Conservation (phyloP, 2,113 vertebrate species). For the Columba janthina region DNA sequence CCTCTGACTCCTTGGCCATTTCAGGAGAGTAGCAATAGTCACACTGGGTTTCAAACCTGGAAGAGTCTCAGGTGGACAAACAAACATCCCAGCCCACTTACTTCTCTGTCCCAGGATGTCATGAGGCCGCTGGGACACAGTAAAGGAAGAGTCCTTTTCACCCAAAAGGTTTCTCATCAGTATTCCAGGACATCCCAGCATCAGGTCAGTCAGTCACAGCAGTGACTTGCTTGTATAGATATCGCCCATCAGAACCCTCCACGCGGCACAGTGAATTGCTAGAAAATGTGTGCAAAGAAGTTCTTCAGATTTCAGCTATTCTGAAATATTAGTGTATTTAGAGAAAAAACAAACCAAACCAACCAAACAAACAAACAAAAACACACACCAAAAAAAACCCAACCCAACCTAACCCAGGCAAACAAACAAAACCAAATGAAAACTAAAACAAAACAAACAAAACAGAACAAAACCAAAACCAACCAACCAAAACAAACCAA, state of each 20-base stretch:
- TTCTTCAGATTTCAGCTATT: not conserved
- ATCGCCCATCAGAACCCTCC: not conserved
- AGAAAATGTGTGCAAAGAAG: not conserved
- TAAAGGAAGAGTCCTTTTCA: not conserved
- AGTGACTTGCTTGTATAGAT: accelerated
- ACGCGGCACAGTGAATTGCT: not conserved
- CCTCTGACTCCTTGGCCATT: not conserved
- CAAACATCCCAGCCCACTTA: not conserved
- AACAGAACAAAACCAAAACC: too few species aligned
- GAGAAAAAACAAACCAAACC: not conserved
- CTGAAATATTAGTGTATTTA: not conserved
- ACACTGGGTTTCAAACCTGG: not conserved
- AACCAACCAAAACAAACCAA: too few species aligned
- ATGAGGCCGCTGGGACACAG: not conserved
- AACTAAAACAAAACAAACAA: too few species aligned
- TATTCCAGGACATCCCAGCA: not conserved
- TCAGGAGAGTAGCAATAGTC: not conserved
- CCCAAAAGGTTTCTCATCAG: not conserved
- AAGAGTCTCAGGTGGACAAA: not conserved
- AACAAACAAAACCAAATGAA: too few species aligned
- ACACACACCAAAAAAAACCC: too few species aligned
- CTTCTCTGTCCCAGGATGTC: not conserved
- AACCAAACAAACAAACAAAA: too few species aligned
- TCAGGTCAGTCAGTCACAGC: not conserved
- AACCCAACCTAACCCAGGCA: too few species aligned